Evolutionary conservation across 2,888 invertebrate species (phyloP), one percentile per base, ranked within the genome.

Genomic region (Serrognathus titanus): DNA sequence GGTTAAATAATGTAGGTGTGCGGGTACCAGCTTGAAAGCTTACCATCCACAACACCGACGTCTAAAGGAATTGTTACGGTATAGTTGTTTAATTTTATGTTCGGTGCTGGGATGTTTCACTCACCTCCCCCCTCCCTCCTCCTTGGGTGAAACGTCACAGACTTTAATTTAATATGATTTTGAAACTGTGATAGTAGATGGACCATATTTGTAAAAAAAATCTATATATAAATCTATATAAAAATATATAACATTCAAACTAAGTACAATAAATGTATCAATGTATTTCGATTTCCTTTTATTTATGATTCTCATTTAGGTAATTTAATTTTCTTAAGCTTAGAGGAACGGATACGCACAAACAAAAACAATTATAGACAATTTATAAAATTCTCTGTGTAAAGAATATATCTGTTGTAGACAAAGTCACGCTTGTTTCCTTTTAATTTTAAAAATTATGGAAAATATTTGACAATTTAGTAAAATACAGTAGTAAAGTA

Each of bases 181-280:
- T 72, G 75, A 75, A 78, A 74, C 78, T 78, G 78, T 78, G 78
- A 78, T 78, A 78, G 77, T 78, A 78, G 78, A 77, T 67, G 78
- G 77, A 78, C 78, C 77, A 75, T 73, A 68, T 71, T 71, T 77
- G 76, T 78, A 77, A 76, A 75, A 75, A 74, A 69, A 65, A 53
- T 48, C 47, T 48, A 53, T 53, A 57, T 57, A 57, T 57, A 51
- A 13, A 45, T 16, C 2, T 16, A 16, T 16, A 13, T 10, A 24
- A 45, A 24, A 45, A 45, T 12, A 53, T 51, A 60, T 49, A 51
- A 63, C 49, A 57, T 55, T 68, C 67, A 66, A 69, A 63, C 71
- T 72, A 75, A 75, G 74, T 74, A 74, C 73, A 75, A 76, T 77
- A 76, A 76, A 75, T 77, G 75, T 77, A 74, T 75, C 70, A 71